Conservation (phyloP, 2,113 vertebrate genomes). For the Sterna hirundo region DNA sequence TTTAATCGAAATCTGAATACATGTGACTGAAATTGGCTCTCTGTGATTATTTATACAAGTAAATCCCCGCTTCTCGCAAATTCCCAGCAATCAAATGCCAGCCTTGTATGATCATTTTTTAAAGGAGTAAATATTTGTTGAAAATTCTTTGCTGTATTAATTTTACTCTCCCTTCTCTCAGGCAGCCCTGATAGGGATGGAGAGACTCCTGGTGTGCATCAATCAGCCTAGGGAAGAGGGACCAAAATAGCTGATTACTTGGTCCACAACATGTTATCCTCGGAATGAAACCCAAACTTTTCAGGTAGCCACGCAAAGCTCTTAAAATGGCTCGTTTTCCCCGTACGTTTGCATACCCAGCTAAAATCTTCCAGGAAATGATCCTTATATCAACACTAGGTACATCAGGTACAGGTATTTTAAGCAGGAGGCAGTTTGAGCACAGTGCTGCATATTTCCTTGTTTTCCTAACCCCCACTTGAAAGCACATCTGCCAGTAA, state of each 20-base stretch:
- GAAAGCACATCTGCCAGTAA: conserved; percentile 22
- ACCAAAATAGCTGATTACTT: not conserved
- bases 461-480: not conserved
- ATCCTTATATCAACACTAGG: not conserved
- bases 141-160: conserved; percentile 46
- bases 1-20: conserved; percentile 60
- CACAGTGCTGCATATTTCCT: not conserved
- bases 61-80: conserved; percentile 40
- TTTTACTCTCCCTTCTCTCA: not conserved
- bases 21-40: conserved; percentile 36
- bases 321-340: not conserved
- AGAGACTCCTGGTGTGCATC: not conserved
- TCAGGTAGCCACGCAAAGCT: not conserved
- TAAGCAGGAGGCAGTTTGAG: not conserved
- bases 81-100: conserved; percentile 55
- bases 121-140: conserved; percentile 51
- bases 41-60: conserved; percentile 56
- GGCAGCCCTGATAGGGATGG: not conserved
- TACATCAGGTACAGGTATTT: not conserved
- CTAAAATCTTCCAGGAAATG: not conserved
- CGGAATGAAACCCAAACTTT: not conserved
- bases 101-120: not conserved
- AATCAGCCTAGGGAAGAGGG: not conserved
- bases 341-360: not conserved
- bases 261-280: not conserved